phyloP scores from a whole-genome alignment of 2,797 vertebrate genomes.

The Okamejei kenojei region DNA sequence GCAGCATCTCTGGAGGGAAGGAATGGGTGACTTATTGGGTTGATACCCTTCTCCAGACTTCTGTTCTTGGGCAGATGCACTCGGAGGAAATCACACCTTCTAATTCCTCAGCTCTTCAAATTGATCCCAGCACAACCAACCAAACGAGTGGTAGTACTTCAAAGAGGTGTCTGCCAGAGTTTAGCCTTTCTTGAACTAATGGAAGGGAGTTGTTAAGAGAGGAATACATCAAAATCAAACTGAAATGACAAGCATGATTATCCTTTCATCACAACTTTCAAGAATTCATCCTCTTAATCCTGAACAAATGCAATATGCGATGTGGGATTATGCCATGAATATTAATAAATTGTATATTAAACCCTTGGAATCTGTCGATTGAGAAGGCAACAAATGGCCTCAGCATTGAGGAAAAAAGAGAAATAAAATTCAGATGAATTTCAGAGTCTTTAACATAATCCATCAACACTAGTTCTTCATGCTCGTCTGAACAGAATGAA shows the following conservation, averaged over 20 bases:
- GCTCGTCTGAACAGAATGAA: background rate
- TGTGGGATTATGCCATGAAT: background rate
- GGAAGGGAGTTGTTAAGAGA: background rate
- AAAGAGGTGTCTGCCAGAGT: background rate
- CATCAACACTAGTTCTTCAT: background rate
- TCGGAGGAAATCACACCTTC: background rate
- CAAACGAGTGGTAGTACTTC: too few relatives aligned
- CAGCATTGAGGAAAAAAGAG: background rate
- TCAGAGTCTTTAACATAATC: background rate
- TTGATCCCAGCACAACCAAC: background rate
- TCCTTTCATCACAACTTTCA: background rate
- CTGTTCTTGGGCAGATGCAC: background rate
- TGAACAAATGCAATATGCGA: background rate
- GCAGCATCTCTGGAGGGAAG: too few relatives aligned
- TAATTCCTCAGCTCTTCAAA: background rate
- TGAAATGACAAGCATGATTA: background rate
- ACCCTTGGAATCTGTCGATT: background rate
- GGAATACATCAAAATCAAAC: background rate
- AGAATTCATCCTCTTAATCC: background rate
- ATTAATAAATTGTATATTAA: background rate
- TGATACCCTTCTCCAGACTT: too few relatives aligned
- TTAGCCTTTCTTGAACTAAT: conserved; percentile 13
- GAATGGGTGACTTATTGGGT: too few relatives aligned
- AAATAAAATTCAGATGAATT: background rate
- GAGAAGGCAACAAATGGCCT: background rate